A percentile compares a stretch with the other conserved stretches of the same genome.
These are phyloP conservation scores for Myotis brandtii DNA, from an alignment of 2,113 vertebrate species.

Conservation along the genomic window DNA sequence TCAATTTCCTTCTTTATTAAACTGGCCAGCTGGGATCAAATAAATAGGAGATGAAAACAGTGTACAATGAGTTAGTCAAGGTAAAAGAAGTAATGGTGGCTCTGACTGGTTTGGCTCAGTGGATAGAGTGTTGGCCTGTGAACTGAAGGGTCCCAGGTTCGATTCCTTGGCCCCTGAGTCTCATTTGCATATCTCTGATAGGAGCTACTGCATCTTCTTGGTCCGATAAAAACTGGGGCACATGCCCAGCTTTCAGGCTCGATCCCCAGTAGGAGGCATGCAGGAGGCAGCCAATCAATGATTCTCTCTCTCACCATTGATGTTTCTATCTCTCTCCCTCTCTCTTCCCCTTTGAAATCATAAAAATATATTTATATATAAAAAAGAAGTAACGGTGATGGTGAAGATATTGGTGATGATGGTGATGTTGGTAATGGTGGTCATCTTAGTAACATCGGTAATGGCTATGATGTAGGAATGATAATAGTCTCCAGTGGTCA, in stretches of 20 bases:
- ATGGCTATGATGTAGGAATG: not conserved
- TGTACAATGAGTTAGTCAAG: not conserved
- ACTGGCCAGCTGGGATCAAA: not conserved
- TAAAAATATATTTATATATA: no score
- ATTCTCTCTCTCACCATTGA: no score
- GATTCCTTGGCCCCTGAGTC: not conserved
- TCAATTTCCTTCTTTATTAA: not conserved
- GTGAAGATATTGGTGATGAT: not conserved
- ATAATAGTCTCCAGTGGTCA: not conserved
- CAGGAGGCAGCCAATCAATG: no score
- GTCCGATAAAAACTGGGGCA: not conserved
- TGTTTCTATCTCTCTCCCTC: no score
- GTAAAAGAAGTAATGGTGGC: not conserved
- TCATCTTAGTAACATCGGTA: not conserved
- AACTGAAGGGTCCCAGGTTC: no score
- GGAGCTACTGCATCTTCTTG: not conserved
- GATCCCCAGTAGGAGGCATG: no score
- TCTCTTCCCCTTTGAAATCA: no score
- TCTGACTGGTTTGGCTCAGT: no score
- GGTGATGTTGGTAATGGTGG: not conserved
- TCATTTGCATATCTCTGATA: not conserved
- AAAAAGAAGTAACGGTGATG: not conserved
- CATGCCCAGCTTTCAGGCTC: no score
- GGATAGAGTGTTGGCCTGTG: no score
- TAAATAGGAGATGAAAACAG: not conserved